Percentiles rank a stretch among this genome's conserved stretches.
These are phyloP conservation scores for Tokudaia muenninki DNA, from an alignment of 2,797 vertebrate genomes.

Conservation along the genomic window DNA sequence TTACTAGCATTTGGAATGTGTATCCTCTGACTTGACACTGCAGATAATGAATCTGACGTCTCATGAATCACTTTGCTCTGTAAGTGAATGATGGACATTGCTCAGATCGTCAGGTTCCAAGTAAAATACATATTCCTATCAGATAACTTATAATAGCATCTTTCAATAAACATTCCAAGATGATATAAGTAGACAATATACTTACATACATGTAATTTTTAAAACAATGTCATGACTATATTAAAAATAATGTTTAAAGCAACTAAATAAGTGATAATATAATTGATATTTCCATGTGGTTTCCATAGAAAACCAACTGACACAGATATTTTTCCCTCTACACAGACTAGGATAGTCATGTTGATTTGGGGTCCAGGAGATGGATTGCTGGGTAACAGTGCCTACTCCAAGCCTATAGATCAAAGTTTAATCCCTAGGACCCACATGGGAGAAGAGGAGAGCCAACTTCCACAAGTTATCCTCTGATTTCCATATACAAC, in stretches of 20 bases:
- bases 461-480: neutral
- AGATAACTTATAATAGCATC: neutral
- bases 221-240: neutral
- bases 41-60: neutral
- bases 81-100: neutral
- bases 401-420: neutral
- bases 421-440: neutral
- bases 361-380: neutral
- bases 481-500: neutral
- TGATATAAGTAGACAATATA: neutral
- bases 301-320: neutral
- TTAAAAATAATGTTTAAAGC: slow-evolving; percentile 10
- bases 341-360: neutral
- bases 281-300: neutral
- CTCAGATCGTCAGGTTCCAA: neutral
- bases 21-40: neutral
- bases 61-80: neutral
- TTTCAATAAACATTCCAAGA: slow-evolving; percentile 22
- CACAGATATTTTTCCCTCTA: neutral
- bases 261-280: neutral
- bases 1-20: neutral
- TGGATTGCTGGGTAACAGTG: too few species aligned
- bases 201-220: neutral
- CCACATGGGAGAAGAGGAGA: neutral
- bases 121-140: neutral